Evolutionary conservation across 2,888 invertebrate species (phyloP).

Genomic region (Synanthedon vespiformis): DNA sequence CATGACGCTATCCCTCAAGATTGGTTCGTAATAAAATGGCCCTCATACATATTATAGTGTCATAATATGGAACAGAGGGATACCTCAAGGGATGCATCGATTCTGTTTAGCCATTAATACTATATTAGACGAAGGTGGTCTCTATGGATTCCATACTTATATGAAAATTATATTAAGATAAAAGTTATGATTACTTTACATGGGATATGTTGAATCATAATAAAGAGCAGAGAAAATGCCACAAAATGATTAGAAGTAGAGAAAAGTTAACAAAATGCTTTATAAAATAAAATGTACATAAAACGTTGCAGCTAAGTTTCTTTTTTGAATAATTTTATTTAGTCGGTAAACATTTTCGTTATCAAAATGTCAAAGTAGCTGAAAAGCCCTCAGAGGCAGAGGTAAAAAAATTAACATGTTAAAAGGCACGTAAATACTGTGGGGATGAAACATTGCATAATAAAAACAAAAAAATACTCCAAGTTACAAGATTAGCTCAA

Average conservation of each 20-base stretch:
- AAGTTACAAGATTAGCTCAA: conserved; percentile 47
- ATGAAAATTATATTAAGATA: conserved; percentile 8
- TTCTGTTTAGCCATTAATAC: conserved; percentile 56
- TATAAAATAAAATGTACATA: too few species aligned
- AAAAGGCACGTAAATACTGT: conserved; percentile 21
- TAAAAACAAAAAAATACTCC: conserved; percentile 9
- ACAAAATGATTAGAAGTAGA: too few species aligned
- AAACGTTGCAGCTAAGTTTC: too few species aligned
- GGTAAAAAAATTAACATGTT: conserved; percentile 37
- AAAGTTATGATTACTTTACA: neutral
- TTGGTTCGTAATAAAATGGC: conserved; percentile 54
- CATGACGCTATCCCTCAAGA: conserved; percentile 34
- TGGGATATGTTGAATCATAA: too few species aligned
- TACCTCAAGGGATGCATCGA: conserved; percentile 53
- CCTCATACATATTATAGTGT: conserved; percentile 54
- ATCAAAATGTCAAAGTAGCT: neutral
- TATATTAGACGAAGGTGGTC: conserved; percentile 32
- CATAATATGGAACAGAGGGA: conserved; percentile 41
- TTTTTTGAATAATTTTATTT: neutral
- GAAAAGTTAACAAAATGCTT: too few species aligned
- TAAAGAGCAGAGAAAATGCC: too few species aligned
- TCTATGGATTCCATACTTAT: conserved; percentile 12
- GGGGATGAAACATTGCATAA: neutral
- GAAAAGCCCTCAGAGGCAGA: neutral
- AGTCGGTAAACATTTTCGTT: neutral